Percentiles rank a stretch among this genome's conserved stretches.
Conservation (phyloP, 2,797 vertebrate species). For the Crypturellus tataupa region DNA sequence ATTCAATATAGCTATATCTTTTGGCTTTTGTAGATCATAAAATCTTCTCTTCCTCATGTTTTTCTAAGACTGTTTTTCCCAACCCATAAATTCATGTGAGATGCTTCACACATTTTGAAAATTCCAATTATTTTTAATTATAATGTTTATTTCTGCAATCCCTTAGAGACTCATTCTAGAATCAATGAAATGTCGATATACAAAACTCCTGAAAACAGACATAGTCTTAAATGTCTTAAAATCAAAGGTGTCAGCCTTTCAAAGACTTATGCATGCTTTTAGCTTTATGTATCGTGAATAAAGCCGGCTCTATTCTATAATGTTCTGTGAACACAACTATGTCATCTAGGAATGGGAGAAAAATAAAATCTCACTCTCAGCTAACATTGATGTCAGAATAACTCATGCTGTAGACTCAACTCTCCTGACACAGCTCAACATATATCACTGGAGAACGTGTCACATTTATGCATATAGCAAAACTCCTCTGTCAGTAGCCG, state of each 20-base stretch:
- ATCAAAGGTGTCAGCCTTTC: neutral
- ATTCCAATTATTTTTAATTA: slow-evolving; percentile 26
- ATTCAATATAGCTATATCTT: neutral
- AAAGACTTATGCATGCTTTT: neutral
- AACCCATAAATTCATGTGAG: slow-evolving; percentile 3
- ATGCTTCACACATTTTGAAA: neutral
- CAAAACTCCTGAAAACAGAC: neutral
- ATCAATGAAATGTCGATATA: neutral
- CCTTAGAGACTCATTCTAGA: neutral
- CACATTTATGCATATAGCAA: neutral
- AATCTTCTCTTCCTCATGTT: neutral
- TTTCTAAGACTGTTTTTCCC: neutral
- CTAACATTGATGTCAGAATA: neutral
- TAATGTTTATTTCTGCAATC: slow-evolving; percentile 11
- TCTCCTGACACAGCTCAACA: neutral
- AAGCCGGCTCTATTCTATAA: neutral
- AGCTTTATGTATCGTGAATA: neutral
- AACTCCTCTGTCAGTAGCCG: neutral
- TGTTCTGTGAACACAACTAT: neutral
- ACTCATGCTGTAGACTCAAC: neutral
- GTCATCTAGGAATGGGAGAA: neutral
- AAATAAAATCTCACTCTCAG: neutral
- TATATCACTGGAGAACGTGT: neutral
- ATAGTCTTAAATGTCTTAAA: slow-evolving; percentile 10
- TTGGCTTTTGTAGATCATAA: slow-evolving; percentile 24